Base-by-base conservation (phyloP, 1,140 invertebrate genomes). In the Brachionus calyciflorus region DNA sequence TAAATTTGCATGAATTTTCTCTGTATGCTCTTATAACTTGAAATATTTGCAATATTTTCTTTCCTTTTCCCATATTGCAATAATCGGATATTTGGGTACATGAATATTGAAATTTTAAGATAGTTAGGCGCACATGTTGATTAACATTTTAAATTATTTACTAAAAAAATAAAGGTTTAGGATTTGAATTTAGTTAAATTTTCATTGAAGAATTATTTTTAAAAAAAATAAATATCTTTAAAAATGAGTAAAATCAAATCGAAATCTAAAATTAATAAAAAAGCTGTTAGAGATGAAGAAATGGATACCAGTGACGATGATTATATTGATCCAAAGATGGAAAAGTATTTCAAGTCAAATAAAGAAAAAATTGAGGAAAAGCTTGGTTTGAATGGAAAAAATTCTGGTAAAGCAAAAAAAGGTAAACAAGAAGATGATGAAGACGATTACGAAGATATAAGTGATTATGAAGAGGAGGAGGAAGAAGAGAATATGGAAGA, bases 391-490 rank as follows among this genome's bases (percentile, higher is more conserved):
- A 65, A 65, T 65, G 40, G 40, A 26, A 65, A 65, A 5, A 19
- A 44, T 12, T 3, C 28, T 7, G 24, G 21, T 1, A 24, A 24
- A 65, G 12, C 0, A 19, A 65, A 24, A 40, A 73, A 33, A n/a
- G 14, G 12, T 26, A 57, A 57, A 57, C 17, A 40, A 51, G 69
- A 51, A 26, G 46, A 51, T 9, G 37, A 73, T 1, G 69, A 73
- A 28, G 24, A 33, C 14, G 69, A 55, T 41, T 65, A 30, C 33
- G 69, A 73, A 26, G 46, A 55, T 41, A 49, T 73, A 53, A 73
- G 69, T 41, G 69, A 55, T 51, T 49, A 40, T 55, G 69, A 73
- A 86, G 53, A 79, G 89, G 88, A 88, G 88, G 46, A 93, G 94
- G 92, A 80, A 21, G 76, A 78, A 14, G 78, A 78, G 3, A 77